Evolutionary conservation across 2,888 invertebrate genomes (phyloP).

Genomic region (Noctua comes): DNA sequence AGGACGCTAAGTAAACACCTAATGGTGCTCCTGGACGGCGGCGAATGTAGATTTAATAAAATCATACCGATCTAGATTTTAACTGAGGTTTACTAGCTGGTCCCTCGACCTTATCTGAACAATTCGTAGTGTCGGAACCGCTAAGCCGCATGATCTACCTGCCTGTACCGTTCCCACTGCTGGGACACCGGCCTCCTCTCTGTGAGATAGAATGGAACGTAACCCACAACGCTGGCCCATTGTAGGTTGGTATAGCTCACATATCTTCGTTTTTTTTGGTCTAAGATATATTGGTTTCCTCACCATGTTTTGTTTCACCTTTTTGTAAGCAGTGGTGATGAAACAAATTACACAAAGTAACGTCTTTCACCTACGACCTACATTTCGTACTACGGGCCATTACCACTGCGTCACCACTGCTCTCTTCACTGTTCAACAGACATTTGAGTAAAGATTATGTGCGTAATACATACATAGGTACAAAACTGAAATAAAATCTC

Average conservation of each 20-base stretch:
- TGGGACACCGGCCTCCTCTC: neutral
- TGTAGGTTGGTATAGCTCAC: neutral
- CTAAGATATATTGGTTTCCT: neutral
- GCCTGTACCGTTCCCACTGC: neutral
- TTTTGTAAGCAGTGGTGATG: neutral
- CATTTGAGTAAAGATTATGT: neutral
- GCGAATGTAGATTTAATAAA: neutral
- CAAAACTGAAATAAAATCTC: neutral
- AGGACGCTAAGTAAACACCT: conserved; percentile 51
- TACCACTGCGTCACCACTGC: neutral
- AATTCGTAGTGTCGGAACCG: neutral
- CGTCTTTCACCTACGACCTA: neutral
- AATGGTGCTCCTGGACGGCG: conserved; percentile 21
- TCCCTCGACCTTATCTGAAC: neutral
- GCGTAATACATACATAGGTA: neutral
- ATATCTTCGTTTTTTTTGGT: neutral
- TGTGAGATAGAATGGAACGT: neutral
- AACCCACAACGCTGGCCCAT: neutral
- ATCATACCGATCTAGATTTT: neutral
- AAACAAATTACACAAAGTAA: neutral
- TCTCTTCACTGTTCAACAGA: neutral
- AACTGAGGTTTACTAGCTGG: neutral
- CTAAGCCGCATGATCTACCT: neutral
- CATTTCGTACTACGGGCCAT: neutral
- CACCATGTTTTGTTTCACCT: neutral